These are phyloP conservation scores for Conomelus anceps DNA, from an alignment of 2,888 invertebrate genomes.

Conservation along the genomic window DNA sequence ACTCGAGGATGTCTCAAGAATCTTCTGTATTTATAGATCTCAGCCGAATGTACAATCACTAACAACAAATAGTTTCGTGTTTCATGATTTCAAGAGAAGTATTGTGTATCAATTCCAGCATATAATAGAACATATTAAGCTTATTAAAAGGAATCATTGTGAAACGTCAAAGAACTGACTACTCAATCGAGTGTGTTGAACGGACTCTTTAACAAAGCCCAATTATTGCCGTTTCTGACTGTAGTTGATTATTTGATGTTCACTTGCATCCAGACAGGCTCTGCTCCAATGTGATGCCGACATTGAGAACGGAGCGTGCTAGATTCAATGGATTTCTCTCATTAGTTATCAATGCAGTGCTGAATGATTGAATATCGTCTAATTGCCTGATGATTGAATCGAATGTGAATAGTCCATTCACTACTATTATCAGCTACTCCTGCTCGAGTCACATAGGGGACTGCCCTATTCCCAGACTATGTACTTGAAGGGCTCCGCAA, in stretches of 20 bases:
- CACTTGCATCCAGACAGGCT: neutral
- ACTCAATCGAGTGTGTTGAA: neutral
- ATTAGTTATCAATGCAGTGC: neutral
- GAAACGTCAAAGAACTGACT: too few species aligned
- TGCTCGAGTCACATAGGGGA: neutral
- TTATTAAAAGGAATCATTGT: too few species aligned
- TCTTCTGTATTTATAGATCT: too few species aligned
- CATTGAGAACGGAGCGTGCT: too few species aligned
- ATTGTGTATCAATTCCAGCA: too few species aligned
- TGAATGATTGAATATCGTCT: neutral
- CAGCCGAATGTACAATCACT: too few species aligned
- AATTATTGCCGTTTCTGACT: neutral
- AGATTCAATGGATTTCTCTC: neutral
- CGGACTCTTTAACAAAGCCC: neutral
- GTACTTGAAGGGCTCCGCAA: neutral
- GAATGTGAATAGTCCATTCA: neutral
- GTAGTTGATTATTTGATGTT: neutral
- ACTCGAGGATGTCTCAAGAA: too few species aligned
- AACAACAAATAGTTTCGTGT: too few species aligned
- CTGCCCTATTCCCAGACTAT: neutral
- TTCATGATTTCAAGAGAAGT: too few species aligned
- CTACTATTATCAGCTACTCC: neutral
- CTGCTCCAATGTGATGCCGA: too few species aligned
- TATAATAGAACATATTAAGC: too few species aligned
- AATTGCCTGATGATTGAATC: neutral